phyloP scores from a whole-genome alignment of 2,888 invertebrate genomes.

The Apamea anceps region DNA sequence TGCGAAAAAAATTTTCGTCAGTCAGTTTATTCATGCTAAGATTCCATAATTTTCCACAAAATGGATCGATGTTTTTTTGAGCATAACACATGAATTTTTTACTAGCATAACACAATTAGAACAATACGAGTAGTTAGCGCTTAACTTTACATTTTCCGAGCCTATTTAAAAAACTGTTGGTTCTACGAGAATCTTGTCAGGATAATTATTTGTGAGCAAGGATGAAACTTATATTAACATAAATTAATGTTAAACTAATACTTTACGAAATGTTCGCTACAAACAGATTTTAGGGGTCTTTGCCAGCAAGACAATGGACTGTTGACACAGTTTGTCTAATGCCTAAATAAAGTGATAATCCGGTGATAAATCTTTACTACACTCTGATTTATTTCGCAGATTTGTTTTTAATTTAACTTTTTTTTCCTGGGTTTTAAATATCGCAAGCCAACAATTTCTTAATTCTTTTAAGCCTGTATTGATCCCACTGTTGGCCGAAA shows the following conservation, averaged over 20 bases:
- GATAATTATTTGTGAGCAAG: not conserved
- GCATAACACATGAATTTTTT: not conserved
- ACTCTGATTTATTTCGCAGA: not conserved
- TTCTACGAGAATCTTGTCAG: not conserved
- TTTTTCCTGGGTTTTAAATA: too few species aligned
- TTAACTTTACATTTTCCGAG: not conserved
- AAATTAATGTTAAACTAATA: not conserved
- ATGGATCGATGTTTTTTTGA: not conserved
- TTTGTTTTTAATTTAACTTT: not conserved
- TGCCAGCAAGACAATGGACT: not conserved
- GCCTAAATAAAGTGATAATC: not conserved
- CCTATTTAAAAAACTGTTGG: not conserved
- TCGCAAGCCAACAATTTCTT: too few species aligned
- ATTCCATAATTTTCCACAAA: not conserved
- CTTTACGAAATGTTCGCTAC: not conserved
- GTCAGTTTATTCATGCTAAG: not conserved
- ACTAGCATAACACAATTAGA: rapidly evolving
- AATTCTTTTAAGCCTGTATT: too few species aligned
- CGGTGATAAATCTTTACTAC: not conserved
- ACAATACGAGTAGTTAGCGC: not conserved
- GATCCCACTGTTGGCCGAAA: too few species aligned
- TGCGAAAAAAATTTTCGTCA: not conserved
- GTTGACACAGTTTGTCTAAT: not conserved
- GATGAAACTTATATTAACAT: not conserved
- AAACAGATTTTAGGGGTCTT: not conserved